Evolutionary conservation across 1,140 invertebrate species (phyloP).

Genomic region (Ditylenchus dipsaci): DNA sequence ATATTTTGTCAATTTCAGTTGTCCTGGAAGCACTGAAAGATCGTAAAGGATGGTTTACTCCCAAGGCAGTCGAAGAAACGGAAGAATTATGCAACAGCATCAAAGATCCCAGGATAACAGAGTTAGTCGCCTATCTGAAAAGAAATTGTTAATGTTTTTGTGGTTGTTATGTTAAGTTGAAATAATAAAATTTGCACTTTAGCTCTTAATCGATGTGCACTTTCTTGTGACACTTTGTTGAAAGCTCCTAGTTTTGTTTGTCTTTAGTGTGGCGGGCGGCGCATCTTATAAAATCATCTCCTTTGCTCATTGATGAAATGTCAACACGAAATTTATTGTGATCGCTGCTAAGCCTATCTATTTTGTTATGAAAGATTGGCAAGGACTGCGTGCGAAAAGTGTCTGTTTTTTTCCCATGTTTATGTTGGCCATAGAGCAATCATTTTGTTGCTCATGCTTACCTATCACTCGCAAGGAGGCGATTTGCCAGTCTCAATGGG

Average conservation of each 20-base stretch:
- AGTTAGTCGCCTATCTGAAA: neutral
- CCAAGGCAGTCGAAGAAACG: neutral
- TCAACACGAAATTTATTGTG: too few species aligned
- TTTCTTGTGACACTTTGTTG: too few species aligned
- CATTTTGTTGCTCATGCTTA: neutral
- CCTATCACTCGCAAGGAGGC: neutral
- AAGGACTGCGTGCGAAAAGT: neutral
- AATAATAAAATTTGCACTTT: too few species aligned
- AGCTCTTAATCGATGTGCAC: too few species aligned
- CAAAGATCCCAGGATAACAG: neutral
- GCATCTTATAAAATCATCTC: too few species aligned
- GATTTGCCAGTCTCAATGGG: constrained; percentile 1
- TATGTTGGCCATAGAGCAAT: neutral
- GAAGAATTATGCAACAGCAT: neutral
- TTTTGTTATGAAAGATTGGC: neutral
- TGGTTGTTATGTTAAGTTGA: too few species aligned
- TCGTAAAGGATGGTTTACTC: neutral
- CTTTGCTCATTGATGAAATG: too few species aligned
- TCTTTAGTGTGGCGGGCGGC: too few species aligned
- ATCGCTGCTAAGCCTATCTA: too few species aligned
- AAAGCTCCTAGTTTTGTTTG: too few species aligned
- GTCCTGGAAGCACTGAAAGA: neutral
- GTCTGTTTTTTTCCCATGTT: neutral
- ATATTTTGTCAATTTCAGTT: too few species aligned
- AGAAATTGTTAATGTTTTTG: neutral